Evolutionary conservation across 2,888 invertebrate genomes (phyloP).

Genomic region (Liodrosophila aerea): DNA sequence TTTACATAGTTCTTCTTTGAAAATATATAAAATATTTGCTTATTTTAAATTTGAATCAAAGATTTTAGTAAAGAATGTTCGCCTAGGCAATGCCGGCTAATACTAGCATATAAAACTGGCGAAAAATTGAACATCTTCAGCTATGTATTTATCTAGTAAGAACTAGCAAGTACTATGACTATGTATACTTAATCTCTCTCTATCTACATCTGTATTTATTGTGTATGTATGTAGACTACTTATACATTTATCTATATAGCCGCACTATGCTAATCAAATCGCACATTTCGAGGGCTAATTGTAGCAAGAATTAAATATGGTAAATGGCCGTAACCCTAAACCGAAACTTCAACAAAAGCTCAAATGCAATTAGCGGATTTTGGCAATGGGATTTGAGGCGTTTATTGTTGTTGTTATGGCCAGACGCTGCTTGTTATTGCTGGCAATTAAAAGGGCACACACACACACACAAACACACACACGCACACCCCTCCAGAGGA

Average conservation of each 20-base stretch:
- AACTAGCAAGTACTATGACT: too few species aligned
- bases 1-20: too few species aligned
- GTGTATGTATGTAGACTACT: too few species aligned
- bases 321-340: constrained; percentile 25
- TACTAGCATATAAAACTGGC: not conserved
- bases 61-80: too few species aligned
- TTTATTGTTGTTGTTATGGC: constrained; percentile 53
- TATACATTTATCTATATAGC: not conserved
- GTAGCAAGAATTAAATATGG: constrained; percentile 11
- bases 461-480: constrained; percentile 12
- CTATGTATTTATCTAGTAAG: too few species aligned
- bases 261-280: constrained; percentile 60
- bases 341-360: constrained; percentile 54
- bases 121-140: too few species aligned
- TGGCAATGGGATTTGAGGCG: constrained; percentile 49
- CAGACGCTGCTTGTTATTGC: constrained; percentile 70
- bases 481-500: constrained; percentile 3
- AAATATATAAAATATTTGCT: too few species aligned
- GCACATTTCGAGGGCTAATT: constrained; percentile 27
- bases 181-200: too few species aligned
- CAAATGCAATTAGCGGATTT: constrained; percentile 74
- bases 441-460: constrained; percentile 64
- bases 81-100: too few species aligned
- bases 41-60: too few species aligned
- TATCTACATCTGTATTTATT: too few species aligned